Conservation (phyloP, 1,140 invertebrate genomes). For the Thalassaphorura encarpata region DNA sequence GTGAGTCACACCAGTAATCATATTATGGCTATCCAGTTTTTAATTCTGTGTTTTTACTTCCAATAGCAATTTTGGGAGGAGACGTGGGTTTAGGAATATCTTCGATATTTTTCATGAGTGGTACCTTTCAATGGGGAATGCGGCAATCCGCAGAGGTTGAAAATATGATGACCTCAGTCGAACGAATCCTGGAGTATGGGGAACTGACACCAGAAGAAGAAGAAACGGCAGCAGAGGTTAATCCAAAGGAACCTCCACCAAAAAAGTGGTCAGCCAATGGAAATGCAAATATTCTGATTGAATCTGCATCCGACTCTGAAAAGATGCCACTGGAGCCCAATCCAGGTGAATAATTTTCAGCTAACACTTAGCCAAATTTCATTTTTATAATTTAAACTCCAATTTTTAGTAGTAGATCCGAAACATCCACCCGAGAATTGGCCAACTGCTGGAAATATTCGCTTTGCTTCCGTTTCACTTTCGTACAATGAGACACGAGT, state of each 20-base stretch:
- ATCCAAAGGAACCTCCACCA: constrained; percentile 1
- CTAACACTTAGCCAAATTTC: neutral
- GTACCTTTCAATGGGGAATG: constrained; percentile 62
- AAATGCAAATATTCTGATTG: neutral
- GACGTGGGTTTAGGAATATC: constrained; percentile 30
- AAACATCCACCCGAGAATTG: constrained; percentile 52
- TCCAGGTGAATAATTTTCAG: neutral
- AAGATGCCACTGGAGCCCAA: neutral
- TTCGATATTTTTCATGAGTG: constrained; percentile 21
- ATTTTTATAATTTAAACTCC: constrained; percentile 1
- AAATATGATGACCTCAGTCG: constrained; percentile 70
- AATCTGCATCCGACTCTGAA: neutral
- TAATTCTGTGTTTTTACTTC: too few relatives aligned
- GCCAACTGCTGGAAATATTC: constrained; percentile 56
- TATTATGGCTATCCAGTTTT: too few relatives aligned
- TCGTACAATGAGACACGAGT: constrained; percentile 45
- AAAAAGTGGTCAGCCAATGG: too few relatives aligned
- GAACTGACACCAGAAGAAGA: constrained; percentile 42
- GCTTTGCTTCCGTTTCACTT: constrained; percentile 53
- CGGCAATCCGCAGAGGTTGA: constrained; percentile 67
- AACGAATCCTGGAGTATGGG: constrained; percentile 64
- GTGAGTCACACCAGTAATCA: too few relatives aligned
- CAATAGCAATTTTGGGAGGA: constrained; percentile 8
- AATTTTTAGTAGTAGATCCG: too few relatives aligned
- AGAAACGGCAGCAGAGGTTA: constrained; percentile 20